Conservation (phyloP, 2,888 invertebrate species). For the Sarcophaga carnaria region DNA sequence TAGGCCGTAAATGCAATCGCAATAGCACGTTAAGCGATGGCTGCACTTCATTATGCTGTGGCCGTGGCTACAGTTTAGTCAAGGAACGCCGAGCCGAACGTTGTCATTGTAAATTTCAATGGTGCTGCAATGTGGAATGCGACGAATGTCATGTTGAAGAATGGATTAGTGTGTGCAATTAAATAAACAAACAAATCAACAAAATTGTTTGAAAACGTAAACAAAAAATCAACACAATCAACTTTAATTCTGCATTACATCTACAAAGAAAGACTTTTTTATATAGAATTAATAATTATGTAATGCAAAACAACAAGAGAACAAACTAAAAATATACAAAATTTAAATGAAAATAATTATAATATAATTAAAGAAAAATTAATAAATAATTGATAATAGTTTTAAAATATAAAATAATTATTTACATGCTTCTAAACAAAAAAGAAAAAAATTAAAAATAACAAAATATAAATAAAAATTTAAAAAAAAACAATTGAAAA, state of each 20-base stretch:
- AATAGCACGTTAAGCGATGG: conserved; percentile 88
- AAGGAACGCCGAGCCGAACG: conserved; percentile 89
- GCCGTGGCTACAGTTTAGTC: conserved; percentile 92
- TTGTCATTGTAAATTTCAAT: conserved; percentile 95
- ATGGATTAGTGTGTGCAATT: conserved; percentile 96
- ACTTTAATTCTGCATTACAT: conserved; percentile 44
- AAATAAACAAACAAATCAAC: conserved; percentile 68
- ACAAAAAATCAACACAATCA: conserved; percentile 44
- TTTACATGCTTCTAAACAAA: conserved; percentile 36
- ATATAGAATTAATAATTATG: conserved; percentile 41
- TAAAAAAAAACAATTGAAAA: neutral
- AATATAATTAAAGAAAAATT: conserved; percentile 10
- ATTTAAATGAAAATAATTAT: too few relatives aligned
- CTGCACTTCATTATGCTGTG: conserved; percentile 94
- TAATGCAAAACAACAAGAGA: conserved; percentile 11
- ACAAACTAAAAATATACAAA: conserved; percentile 4
- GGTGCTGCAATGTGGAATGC: conserved; percentile 97
- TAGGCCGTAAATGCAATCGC: conserved; percentile 90
- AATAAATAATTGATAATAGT: conserved; percentile 24
- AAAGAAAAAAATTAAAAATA: conserved; percentile 2
- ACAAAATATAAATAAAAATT: neutral
- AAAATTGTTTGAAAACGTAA: conserved; percentile 9
- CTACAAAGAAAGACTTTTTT: conserved; percentile 55
- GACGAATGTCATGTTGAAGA: conserved; percentile 92
- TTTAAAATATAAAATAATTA: conserved; percentile 43